Evolutionary conservation across 2,888 invertebrate species (phyloP).

Genomic region (Emmelina monodactyla): DNA sequence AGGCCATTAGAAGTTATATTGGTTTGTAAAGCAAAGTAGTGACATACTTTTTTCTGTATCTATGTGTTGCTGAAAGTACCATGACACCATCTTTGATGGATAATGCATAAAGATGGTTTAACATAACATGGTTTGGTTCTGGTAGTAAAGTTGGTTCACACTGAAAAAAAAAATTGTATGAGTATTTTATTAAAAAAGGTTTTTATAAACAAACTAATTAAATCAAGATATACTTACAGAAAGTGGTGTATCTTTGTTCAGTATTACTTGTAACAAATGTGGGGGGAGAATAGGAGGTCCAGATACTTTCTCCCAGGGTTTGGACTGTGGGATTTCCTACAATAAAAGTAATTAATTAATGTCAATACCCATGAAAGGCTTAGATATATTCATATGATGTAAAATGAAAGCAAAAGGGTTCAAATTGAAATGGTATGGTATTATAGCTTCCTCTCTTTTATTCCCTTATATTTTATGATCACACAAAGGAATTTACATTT

Average conservation of each 20-base stretch:
- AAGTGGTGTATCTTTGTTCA: constrained; percentile 97
- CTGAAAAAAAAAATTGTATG: constrained; percentile 69
- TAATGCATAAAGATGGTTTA: constrained; percentile 98
- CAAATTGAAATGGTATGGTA: no score
- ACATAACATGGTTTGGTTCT: constrained; percentile 99
- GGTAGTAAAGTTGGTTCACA: constrained; percentile 98
- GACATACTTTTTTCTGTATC: constrained; percentile 99
- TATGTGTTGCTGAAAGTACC: constrained; percentile 98
- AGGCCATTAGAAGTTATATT: no score
- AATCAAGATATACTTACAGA: constrained; percentile 68
- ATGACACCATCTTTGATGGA: constrained; percentile 99
- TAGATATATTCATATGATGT: no score
- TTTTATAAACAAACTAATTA: not conserved
- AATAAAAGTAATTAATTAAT: no score
- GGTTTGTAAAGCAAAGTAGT: constrained; percentile 98
- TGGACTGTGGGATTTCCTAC: constrained; percentile 87
- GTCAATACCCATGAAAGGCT: no score
- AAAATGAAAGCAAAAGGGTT: no score
- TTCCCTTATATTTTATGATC: no score
- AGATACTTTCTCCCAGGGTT: constrained; percentile 91
- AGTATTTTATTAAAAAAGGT: no score
- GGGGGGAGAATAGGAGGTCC: constrained; percentile 98
- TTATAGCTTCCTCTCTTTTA: no score
- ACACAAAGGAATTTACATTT: no score
- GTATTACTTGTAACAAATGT: constrained; percentile 96